These are phyloP conservation scores for Ectropis grisescens DNA, from an alignment of 1,140 invertebrate genomes.

Conservation along the genomic window DNA sequence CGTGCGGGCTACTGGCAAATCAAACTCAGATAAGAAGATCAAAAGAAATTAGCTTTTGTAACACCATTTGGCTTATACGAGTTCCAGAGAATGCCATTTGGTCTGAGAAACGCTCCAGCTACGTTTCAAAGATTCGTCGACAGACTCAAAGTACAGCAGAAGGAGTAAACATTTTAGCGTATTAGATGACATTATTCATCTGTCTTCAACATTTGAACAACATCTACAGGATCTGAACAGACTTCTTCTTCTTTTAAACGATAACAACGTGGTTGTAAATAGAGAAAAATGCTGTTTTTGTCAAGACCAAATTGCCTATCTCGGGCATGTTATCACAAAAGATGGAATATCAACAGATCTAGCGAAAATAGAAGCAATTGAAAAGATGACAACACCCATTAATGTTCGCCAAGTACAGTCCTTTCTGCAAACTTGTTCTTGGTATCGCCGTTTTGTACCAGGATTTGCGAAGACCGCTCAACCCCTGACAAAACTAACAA, in stretches of 20 bases:
- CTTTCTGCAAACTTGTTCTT: background rate
- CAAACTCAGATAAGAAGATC: constrained; percentile 21
- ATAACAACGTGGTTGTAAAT: background rate
- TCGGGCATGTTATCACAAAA: constrained; percentile 2
- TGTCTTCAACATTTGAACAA: background rate
- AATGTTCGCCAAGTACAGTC: background rate
- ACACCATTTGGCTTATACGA: constrained; percentile 38
- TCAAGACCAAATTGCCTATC: no score
- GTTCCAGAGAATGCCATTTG: constrained; percentile 55
- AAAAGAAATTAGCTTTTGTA: constrained; percentile 47
- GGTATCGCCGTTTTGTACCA: background rate
- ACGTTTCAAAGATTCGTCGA: constrained; percentile 15
- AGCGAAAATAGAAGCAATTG: no score
- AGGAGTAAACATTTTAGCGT: constrained; percentile 1
- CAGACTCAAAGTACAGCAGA: background rate
- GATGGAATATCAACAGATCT: constrained; percentile 1
- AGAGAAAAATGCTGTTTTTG: no score
- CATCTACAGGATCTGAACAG: constrained; percentile 1
- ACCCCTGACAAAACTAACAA: background rate
- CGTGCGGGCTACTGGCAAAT: constrained; percentile 43
- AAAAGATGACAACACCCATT: background rate
- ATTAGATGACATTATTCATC: constrained; percentile 2
- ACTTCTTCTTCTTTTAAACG: background rate
- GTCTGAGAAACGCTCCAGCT: constrained; percentile 27
- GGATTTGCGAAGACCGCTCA: background rate